A percentile compares a stretch with the other conserved stretches of the same genome.
Conservation (phyloP, 2,113 vertebrate species). For the Plestiodon gilberti region DNA sequence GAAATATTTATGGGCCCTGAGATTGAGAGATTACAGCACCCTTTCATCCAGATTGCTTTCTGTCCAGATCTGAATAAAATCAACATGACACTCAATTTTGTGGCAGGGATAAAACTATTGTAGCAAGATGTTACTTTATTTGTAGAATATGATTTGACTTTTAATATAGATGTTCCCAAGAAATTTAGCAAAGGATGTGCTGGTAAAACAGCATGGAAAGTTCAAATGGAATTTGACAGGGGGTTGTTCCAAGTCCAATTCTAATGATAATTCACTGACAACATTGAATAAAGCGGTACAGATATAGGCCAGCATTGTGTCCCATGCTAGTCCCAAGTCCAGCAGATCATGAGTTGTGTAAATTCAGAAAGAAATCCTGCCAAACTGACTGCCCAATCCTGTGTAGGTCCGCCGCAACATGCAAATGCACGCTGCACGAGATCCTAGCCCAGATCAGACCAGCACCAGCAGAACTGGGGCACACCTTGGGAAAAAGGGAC, state of each 20-base stretch:
- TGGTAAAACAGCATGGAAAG: not conserved
- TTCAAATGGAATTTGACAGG: not conserved
- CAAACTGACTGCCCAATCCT: too few species aligned
- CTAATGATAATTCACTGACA: not conserved
- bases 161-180: not conserved
- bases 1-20: constrained; percentile 8
- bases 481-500: too few species aligned
- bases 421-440: too few species aligned
- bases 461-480: too few species aligned
- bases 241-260: not conserved
- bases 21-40: constrained; percentile 17
- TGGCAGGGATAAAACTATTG: constrained; percentile 13
- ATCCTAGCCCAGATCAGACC: too few species aligned
- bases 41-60: constrained; percentile 27
- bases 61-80: constrained; percentile 7
- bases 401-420: too few species aligned
- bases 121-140: constrained; percentile 25
- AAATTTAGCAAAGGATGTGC: not conserved
- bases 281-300: not conserved
- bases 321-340: not conserved
- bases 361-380: not conserved
- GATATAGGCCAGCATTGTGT: not conserved
- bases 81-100: constrained; percentile 13
- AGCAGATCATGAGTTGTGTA: not conserved
- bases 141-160: constrained; percentile 26